Conservation (phyloP, 2,888 invertebrate genomes). For the Taenaris catops region DNA sequence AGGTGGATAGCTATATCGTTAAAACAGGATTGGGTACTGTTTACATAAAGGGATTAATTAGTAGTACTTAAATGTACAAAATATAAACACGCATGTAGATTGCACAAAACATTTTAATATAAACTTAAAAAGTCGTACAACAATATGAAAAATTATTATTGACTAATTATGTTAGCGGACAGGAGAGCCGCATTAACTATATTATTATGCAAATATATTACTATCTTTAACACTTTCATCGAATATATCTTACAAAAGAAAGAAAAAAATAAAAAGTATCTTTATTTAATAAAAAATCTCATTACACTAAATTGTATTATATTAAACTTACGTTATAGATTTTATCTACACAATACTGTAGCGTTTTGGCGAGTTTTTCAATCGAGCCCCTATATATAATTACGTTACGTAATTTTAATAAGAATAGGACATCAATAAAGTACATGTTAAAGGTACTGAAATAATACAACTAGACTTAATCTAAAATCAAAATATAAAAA, state of each 20-base stretch:
- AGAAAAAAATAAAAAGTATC: slow-evolving; percentile 74
- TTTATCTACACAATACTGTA: slow-evolving; percentile 80
- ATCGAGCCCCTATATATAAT: slow-evolving; percentile 50
- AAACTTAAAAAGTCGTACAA: slow-evolving; percentile 93
- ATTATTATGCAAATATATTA: slow-evolving; percentile 81
- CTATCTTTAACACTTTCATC: slow-evolving; percentile 81
- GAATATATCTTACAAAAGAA: slow-evolving; percentile 80
- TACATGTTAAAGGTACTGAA: slow-evolving; percentile 66
- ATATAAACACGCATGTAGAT: slow-evolving; percentile 53
- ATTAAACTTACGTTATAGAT: slow-evolving; percentile 77
- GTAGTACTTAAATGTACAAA: no score
- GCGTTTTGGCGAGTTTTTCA: slow-evolving; percentile 72
- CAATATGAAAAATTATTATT: slow-evolving; percentile 92
- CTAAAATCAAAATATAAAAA: slow-evolving; percentile 79
- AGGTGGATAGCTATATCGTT: no score
- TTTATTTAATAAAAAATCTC: slow-evolving; percentile 78
- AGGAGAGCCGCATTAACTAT: slow-evolving; percentile 85
- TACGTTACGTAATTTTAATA: slow-evolving; percentile 58
- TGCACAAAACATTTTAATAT: slow-evolving; percentile 93
- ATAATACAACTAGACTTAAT: slow-evolving; percentile 76
- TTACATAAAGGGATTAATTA: no score
- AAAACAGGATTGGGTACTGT: no score
- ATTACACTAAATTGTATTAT: slow-evolving; percentile 74
- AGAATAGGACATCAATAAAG: slow-evolving; percentile 66
- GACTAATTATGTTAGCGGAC: slow-evolving; percentile 86